Percentiles rank a stretch among this genome's conserved stretches.
Conservation (phyloP, 2,888 invertebrate species). For the Polymixis flavicincta region DNA sequence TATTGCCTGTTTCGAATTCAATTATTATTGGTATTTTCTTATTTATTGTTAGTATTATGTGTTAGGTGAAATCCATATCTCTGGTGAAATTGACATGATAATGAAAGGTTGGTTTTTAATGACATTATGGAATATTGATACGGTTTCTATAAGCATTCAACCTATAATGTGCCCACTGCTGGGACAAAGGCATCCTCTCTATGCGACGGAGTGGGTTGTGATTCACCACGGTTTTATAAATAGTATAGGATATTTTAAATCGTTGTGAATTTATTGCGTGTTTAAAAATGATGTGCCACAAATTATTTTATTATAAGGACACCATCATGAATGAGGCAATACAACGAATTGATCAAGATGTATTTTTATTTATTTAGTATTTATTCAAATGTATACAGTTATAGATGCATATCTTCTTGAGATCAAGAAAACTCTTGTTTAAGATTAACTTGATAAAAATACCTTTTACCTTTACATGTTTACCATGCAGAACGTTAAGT, state of each 20-base stretch:
- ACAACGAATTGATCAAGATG: background rate
- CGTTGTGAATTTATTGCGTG: background rate
- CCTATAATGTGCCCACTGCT: too few species aligned
- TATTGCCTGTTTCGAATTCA: conserved; percentile 19
- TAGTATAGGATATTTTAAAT: too few species aligned
- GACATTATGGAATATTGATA: background rate
- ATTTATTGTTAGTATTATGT: background rate
- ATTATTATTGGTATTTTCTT: conserved; percentile 5
- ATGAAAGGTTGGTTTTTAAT: background rate
- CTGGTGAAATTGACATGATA: background rate
- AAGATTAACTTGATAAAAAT: background rate
- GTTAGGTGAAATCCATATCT: background rate
- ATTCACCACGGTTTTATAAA: too few species aligned
- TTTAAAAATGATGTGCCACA: background rate
- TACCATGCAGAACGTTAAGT: background rate
- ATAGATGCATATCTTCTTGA: background rate
- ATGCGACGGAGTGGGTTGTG: too few species aligned
- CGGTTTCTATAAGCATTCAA: background rate
- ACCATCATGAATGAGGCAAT: background rate
- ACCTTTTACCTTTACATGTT: background rate
- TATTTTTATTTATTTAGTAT: too few species aligned
- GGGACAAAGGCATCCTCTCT: too few species aligned
- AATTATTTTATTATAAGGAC: background rate
- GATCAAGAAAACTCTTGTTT: background rate
- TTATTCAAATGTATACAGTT: too few species aligned